These are phyloP conservation scores for Ditylenchus dipsaci DNA, from an alignment of 1,140 invertebrate genomes.

Conservation along the genomic window DNA sequence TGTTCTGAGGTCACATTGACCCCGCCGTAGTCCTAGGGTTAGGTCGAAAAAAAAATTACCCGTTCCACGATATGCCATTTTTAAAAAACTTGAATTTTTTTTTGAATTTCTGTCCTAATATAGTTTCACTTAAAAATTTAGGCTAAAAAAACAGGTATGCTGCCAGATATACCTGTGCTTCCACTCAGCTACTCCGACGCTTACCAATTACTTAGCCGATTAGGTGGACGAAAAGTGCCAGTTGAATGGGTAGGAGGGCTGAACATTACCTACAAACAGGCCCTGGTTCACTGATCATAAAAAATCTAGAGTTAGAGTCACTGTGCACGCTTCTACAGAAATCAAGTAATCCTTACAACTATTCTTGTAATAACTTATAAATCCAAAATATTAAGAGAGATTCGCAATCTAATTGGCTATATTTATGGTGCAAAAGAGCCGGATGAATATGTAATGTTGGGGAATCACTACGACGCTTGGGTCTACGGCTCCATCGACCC, in stretches of 20 bases:
- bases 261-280: slow-evolving; percentile 54
- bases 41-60: too few species aligned
- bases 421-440: slow-evolving; percentile 49
- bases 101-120: too few species aligned
- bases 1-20: too few species aligned
- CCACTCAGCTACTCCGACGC: slow-evolving; percentile 55
- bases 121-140: too few species aligned
- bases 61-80: too few species aligned
- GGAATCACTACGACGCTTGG: slow-evolving; percentile 67
- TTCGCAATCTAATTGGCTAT: slow-evolving; percentile 55
- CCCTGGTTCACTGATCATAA: slow-evolving; percentile 29
- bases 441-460: slow-evolving; percentile 65
- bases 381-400: slow-evolving; percentile 39
- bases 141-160: slow-evolving; percentile 18
- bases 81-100: too few species aligned
- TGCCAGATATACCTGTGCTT: slow-evolving; percentile 53
- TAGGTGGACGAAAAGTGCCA: slow-evolving; percentile 38
- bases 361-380: slow-evolving; percentile 4
- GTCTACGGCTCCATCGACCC: slow-evolving; percentile 58
- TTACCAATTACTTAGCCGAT: slow-evolving; percentile 38
- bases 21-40: too few species aligned
- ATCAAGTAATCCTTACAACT: slow-evolving; percentile 14
- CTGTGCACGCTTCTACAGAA: slow-evolving; percentile 45
- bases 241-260: slow-evolving; percentile 54
- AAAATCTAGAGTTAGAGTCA: slow-evolving; percentile 32